Percentiles rank a stretch among this genome's conserved stretches.
Conservation (phyloP, 2,888 invertebrate species). For the Anoplius nigerrimus region DNA sequence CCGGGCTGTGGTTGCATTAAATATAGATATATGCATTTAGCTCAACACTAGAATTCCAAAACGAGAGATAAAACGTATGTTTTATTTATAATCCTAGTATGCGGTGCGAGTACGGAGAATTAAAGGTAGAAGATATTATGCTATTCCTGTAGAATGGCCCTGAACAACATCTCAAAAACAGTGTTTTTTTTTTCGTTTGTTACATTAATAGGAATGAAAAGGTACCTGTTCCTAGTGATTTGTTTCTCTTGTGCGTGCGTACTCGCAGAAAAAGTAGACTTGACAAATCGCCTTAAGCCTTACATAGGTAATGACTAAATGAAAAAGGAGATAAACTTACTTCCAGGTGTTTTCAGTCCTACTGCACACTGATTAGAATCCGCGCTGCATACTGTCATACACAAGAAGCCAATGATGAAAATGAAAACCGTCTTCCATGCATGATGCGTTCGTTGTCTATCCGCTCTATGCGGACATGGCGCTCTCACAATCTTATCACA, state of each 20-base stretch:
- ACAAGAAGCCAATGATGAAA: slow-evolving; percentile 51
- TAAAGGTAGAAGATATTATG: too few relatives aligned
- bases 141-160: background rate
- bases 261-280: too few relatives aligned
- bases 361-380: slow-evolving; percentile 53
- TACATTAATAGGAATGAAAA: too few relatives aligned
- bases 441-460: slow-evolving; percentile 41
- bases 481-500: slow-evolving; percentile 26
- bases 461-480: slow-evolving; percentile 15
- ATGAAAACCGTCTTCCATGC: slow-evolving; percentile 50
- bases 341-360: slow-evolving; percentile 68
- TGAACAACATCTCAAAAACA: too few relatives aligned
- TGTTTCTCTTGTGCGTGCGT: too few relatives aligned
- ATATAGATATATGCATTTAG: slow-evolving; percentile 68
- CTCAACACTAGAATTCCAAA: slow-evolving; percentile 66
- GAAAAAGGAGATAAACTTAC: slow-evolving; percentile 57
- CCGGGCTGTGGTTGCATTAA: slow-evolving; percentile 55
- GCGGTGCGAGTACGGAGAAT: slow-evolving; percentile 1
- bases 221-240: too few relatives aligned
- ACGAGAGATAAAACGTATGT: slow-evolving; percentile 59
- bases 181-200: too few relatives aligned
- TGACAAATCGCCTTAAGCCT: too few relatives aligned
- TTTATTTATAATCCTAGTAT: slow-evolving; percentile 63
- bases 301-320: background rate
- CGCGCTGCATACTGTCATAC: slow-evolving; percentile 44